Conservation (phyloP, 2,113 vertebrate genomes). For the Aptenodytes forsteri region DNA sequence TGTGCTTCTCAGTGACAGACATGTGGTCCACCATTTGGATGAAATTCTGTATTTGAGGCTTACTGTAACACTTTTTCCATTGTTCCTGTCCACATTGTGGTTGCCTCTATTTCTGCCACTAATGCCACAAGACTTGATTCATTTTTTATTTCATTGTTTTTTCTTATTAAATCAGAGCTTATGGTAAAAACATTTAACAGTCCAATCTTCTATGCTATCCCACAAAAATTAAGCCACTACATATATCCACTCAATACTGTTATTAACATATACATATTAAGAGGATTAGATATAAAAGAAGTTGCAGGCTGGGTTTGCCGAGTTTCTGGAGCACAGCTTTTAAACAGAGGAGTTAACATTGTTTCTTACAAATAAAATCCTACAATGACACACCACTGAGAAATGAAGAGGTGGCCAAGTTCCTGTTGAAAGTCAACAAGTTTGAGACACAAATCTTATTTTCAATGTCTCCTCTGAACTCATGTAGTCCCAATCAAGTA, state of each 20-base stretch:
- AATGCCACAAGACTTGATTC: neutral
- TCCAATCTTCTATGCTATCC: neutral
- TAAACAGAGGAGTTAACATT: neutral
- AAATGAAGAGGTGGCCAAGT: neutral
- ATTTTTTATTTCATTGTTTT: neutral
- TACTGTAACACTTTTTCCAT: neutral
- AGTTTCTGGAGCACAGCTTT: neutral
- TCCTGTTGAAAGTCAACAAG: neutral
- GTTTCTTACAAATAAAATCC: neutral
- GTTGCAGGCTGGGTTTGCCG: neutral
- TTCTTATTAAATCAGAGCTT: neutral
- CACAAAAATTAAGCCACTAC: neutral
- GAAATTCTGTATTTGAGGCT: neutral
- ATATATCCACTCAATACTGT: neutral
- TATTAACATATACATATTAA: neutral
- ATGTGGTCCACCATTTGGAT: neutral
- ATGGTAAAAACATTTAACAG: neutral
- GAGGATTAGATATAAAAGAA: neutral
- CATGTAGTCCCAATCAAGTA: neutral
- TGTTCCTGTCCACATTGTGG: neutral
- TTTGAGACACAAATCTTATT: neutral
- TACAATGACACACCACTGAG: neutral
- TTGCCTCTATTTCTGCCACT: neutral
- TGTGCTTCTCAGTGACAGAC: neutral
- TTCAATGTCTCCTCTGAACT: neutral